Conservation (phyloP, 2,888 invertebrate genomes). For the Diadegma fenestrale region DNA sequence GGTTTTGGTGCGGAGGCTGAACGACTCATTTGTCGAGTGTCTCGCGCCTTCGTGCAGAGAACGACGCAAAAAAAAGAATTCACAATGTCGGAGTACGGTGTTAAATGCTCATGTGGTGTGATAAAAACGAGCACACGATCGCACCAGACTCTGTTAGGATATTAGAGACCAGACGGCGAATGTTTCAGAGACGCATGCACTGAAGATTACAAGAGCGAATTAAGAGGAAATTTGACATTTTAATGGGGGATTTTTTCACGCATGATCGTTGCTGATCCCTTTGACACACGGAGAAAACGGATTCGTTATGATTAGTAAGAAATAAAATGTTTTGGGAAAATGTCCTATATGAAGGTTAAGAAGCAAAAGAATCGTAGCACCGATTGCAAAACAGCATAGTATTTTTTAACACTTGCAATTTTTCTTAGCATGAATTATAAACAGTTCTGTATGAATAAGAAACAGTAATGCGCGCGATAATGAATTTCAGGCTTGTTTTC, state of each 20-base stretch:
- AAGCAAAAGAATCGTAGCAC: too few species aligned
- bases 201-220: not conserved
- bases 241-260: constrained; percentile 38
- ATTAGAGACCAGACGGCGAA: not conserved
- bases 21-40: constrained; percentile 62
- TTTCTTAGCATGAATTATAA: too few species aligned
- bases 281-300: too few species aligned
- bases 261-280: constrained; percentile 14
- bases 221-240: constrained; percentile 45
- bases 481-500: too few species aligned
- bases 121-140: constrained; percentile 46
- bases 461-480: too few species aligned
- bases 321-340: too few species aligned
- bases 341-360: too few species aligned
- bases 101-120: constrained; percentile 43
- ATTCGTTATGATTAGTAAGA: too few species aligned
- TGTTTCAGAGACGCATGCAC: constrained; percentile 28
- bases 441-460: too few species aligned
- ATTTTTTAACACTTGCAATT: too few species aligned
- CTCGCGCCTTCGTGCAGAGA: constrained; percentile 30
- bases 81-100: constrained; percentile 41
- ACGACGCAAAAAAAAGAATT: constrained; percentile 43
- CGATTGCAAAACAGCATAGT: too few species aligned
- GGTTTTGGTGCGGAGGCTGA: constrained; percentile 41
- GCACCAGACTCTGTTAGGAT: constrained; percentile 2